A percentile compares a stretch with the other conserved stretches of the same genome.
Evolutionary conservation across 2,113 vertebrate species (phyloP).

Genomic region (Chascanopsetta lugubris): DNA sequence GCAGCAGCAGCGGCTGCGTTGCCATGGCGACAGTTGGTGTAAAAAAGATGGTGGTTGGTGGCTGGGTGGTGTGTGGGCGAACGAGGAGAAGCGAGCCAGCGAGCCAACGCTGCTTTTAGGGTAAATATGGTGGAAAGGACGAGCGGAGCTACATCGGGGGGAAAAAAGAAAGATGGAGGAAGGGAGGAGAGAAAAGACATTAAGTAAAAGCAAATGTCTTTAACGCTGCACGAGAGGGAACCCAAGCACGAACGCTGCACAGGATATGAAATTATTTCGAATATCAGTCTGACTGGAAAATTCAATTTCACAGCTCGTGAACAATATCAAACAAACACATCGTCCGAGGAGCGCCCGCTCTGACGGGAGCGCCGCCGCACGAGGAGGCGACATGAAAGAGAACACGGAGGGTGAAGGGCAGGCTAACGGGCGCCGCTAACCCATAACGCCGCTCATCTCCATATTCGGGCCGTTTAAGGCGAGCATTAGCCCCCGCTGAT

Average conservation of each 20-base stretch:
- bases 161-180: neutral
- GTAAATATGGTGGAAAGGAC: conserved; percentile 56
- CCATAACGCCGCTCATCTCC: conserved; percentile 70
- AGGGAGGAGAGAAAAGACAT: conserved; percentile 18
- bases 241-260: conserved; percentile 59
- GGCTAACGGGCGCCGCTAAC: conserved; percentile 59
- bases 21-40: conserved; percentile 61
- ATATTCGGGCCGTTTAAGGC: conserved; percentile 65
- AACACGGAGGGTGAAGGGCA: conserved; percentile 68
- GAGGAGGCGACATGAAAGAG: conserved; percentile 61
- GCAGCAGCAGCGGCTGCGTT: conserved; percentile 59
- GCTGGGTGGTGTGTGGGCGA: conserved; percentile 57
- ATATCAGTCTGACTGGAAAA: conserved; percentile 72
- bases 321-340: conserved; percentile 76
- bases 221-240: conserved; percentile 63
- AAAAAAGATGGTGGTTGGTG: conserved; percentile 56
- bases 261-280: conserved; percentile 75
- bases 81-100: conserved; percentile 24
- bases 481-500: conserved; percentile 59
- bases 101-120: conserved; percentile 47
- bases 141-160: conserved; percentile 13
- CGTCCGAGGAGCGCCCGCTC: conserved; percentile 58
- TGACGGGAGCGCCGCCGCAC: conserved; percentile 59
- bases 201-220: conserved; percentile 59
- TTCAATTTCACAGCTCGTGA: conserved; percentile 80